These are phyloP conservation scores for Pterostichus madidus DNA, from an alignment of 2,888 invertebrate genomes.

Conservation along the genomic window DNA sequence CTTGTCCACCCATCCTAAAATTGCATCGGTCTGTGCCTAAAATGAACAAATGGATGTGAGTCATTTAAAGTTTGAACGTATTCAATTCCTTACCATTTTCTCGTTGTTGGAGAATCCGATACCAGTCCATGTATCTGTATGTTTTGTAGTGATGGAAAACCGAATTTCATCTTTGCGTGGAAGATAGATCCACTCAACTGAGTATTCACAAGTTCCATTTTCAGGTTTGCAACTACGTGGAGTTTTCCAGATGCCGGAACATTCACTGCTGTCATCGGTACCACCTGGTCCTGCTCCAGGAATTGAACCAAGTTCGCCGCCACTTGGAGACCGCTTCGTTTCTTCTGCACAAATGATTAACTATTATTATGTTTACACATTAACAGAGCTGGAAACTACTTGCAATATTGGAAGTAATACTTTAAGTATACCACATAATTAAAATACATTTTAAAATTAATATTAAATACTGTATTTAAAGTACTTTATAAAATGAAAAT, in stretches of 20 bases:
- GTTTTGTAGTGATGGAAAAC: constrained; percentile 89
- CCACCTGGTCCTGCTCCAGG: constrained; percentile 73
- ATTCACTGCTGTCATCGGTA: constrained; percentile 79
- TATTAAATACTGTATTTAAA: no score
- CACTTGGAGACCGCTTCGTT: constrained; percentile 72
- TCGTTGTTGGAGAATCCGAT: constrained; percentile 92
- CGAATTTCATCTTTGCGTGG: constrained; percentile 85
- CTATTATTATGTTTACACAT: not conserved
- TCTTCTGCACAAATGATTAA: constrained; percentile 77
- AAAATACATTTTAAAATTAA: no score
- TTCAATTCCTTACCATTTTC: constrained; percentile 83
- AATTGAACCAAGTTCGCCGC: constrained; percentile 7
- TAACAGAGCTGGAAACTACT: no score
- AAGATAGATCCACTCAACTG: constrained; percentile 88
- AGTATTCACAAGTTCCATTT: constrained; percentile 87
- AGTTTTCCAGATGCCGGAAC: constrained; percentile 88
- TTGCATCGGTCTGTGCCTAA: constrained; percentile 91
- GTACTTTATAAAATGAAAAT: no score
- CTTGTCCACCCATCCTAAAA: constrained; percentile 92
- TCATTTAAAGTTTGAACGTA: not conserved
- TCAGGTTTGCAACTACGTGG: constrained; percentile 84
- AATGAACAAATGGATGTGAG: constrained; percentile 68
- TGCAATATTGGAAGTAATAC: no score
- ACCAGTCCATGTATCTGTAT: constrained; percentile 92
- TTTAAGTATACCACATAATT: no score